Evolutionary conservation across 2,113 vertebrate genomes (phyloP), one percentile per base, ranked within the genome.

Genomic region (Eptesicus fuscus): DNA sequence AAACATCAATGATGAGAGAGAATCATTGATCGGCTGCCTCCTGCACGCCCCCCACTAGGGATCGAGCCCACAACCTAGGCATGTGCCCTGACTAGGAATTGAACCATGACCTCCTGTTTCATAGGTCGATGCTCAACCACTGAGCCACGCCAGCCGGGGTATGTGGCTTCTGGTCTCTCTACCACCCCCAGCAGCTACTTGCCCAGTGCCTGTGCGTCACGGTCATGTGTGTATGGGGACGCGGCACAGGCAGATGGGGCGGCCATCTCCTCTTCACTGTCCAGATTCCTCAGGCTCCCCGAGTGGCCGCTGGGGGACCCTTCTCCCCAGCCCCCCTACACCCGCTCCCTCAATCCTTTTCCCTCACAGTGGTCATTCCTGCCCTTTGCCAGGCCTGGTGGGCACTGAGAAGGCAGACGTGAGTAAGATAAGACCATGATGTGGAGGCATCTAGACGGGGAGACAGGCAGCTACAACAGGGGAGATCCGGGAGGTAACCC

Each of bases 231-330:
- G 12, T 20, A 0, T 10, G 65, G 14, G 59, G 78, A 11, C 0
- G 0, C 0, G 65, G 65, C 2, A 0, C 3, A 0, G 30, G 25
- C 30, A 22, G 77, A n/a, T n/a, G n/a, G n/a, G n/a, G n/a, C n/a
- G 9, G 70, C 2, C 28, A 10, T 4, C 23, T 35, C 23, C 13
- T 42, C 69, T 91, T 92, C 18, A 2, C 2, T 1, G n/a, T 30
- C 6, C 37, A 4, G 40, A 28, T 1, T 37, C 9, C 47, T 17
- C 35, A 49, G 71, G 61, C 37, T 30, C 63, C 77, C 37, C 0
- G 9, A 44, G 53, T 9, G 91, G 65, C 18, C 18, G 2, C 35
- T 4, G 32, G 1, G 28, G 59, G 47, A 16, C 2, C 18, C 28
- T 30, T 76, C 88, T 44, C 40, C 25, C 7, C 7, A 9, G 0